Conservation (phyloP, 1,140 invertebrate species). For the Solenopsis invicta region DNA sequence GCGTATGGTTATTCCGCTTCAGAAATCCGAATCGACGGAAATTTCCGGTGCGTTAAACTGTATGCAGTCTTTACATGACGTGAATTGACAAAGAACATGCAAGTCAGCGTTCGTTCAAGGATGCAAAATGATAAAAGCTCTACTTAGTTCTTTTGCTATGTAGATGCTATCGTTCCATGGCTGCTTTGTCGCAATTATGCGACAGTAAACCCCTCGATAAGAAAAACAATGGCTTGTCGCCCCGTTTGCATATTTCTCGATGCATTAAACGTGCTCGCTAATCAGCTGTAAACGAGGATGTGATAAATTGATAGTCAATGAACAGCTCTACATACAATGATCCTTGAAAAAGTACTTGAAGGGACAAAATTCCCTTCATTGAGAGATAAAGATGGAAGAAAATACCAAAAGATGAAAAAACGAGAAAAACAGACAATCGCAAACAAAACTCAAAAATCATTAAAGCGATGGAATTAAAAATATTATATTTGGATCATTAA, state of each 20-base stretch:
- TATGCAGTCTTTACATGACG: conserved; percentile 25
- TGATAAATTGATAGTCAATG: conserved; percentile 26
- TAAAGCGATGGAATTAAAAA: neutral
- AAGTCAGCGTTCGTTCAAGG: conserved; percentile 48
- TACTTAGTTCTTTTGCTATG: conserved; percentile 21
- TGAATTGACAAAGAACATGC: conserved; percentile 46
- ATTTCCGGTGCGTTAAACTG: conserved; percentile 40
- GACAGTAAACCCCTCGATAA: neutral
- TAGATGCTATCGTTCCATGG: conserved; percentile 39
- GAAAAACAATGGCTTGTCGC: conserved; percentile 17
- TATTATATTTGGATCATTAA: neutral
- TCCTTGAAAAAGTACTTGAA: conserved; percentile 17
- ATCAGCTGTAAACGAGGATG: conserved; percentile 35
- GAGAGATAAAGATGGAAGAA: neutral
- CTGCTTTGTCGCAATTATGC: conserved; percentile 28
- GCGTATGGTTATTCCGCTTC: conserved; percentile 1
- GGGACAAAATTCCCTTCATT: conserved; percentile 7
- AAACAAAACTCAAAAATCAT: conserved; percentile 32
- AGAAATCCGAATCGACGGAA: conserved; percentile 25
- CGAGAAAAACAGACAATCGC: neutral
- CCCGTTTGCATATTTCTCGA: conserved; percentile 37
- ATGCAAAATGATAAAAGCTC: conserved; percentile 50
- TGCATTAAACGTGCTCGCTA: conserved; percentile 17
- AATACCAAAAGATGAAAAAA: conserved; percentile 4
- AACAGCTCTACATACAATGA: neutral